Conservation (phyloP, 1,140 invertebrate species). For the Formica exsecta region DNA sequence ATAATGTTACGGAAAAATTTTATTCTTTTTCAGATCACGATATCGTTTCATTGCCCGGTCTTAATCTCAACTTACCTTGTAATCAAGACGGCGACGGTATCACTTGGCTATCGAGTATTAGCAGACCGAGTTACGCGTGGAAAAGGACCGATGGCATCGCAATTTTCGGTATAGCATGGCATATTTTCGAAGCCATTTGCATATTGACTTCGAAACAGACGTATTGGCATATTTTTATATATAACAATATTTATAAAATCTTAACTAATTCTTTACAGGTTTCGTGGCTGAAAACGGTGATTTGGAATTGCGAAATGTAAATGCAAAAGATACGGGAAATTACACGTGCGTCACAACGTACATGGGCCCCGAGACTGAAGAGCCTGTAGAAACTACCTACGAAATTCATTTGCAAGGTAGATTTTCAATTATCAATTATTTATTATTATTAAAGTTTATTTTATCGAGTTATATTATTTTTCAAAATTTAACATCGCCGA, state of each 20-base stretch:
- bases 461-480: not conserved
- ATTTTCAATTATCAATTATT: not conserved
- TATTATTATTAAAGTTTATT: not conserved
- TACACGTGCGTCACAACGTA: conserved; percentile 81
- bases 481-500: not conserved
- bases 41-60: conserved; percentile 78
- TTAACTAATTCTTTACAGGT: conserved; percentile 55
- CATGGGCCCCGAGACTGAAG: conserved; percentile 81
- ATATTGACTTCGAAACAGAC: not conserved
- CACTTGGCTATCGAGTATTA: conserved; percentile 78
- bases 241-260: not conserved
- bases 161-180: conserved; percentile 69
- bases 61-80: conserved; percentile 79
- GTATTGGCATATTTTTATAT: not conserved
- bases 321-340: conserved; percentile 80
- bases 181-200: too few relatives aligned
- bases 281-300: conserved; percentile 78
- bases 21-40: conserved; percentile 73
- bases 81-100: conserved; percentile 77
- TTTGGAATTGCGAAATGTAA: conserved; percentile 78
- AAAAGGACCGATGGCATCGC: conserved; percentile 74
- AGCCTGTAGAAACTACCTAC: conserved; percentile 77
- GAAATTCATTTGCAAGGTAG: conserved; percentile 47
- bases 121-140: conserved; percentile 80
- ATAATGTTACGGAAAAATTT: conserved; percentile 5